These are phyloP conservation scores for Leptopilina clavipes DNA, from an alignment of 1,140 invertebrate genomes.

Conservation along the genomic window DNA sequence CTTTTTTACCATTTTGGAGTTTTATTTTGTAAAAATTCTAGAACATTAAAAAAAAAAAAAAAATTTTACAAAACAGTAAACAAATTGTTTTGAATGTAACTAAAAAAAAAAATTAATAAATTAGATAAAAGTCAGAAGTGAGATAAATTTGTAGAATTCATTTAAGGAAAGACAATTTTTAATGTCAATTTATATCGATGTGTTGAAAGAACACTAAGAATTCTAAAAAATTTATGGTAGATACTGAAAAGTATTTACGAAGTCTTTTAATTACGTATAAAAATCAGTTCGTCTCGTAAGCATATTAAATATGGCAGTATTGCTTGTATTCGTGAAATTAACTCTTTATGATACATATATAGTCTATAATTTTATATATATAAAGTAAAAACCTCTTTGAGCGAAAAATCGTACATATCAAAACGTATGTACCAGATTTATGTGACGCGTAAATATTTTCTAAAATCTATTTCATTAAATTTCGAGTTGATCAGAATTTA, in stretches of 20 bases:
- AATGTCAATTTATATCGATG: not conserved
- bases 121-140: not conserved
- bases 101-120: not conserved
- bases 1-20: not conserved
- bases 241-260: not conserved
- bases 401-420: not conserved
- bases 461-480: too few species aligned
- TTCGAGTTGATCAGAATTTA: too few species aligned
- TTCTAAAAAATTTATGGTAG: not conserved
- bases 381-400: conserved; percentile 4
- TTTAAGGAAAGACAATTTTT: too few species aligned
- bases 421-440: too few species aligned
- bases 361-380: not conserved
- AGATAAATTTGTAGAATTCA: not conserved
- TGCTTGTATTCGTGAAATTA: not conserved
- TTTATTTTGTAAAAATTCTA: conserved; percentile 1
- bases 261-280: conserved; percentile 1
- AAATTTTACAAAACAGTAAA: too few species aligned
- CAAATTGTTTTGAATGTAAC: too few species aligned
- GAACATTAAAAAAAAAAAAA: not conserved
- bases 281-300: conserved; percentile 9
- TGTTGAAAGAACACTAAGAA: too few species aligned
- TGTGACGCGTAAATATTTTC: too few species aligned
- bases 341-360: not conserved
- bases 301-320: conserved; percentile 15